phyloP scores from a whole-genome alignment of 2,888 invertebrate species.

The Lepidonotus clava region DNA sequence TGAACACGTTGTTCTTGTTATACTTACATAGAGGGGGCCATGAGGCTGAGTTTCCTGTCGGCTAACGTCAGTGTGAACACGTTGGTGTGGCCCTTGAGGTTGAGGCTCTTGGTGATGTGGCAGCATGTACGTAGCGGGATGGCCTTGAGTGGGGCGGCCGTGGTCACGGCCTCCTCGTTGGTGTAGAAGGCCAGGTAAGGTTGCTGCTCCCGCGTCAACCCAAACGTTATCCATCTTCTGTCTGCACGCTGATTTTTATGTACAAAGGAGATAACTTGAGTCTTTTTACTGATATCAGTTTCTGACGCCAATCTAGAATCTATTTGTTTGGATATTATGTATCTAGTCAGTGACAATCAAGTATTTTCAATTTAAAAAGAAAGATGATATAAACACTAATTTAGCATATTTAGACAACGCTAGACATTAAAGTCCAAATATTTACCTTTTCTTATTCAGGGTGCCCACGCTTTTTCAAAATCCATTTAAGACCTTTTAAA shows the following conservation, averaged over 20 bases:
- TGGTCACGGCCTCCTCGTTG: conserved; percentile 70
- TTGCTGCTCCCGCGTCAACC: conserved; percentile 64
- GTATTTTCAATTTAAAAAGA: too few species aligned
- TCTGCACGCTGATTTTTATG: conserved; percentile 74
- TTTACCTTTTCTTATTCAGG: too few species aligned
- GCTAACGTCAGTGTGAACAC: conserved; percentile 72
- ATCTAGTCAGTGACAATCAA: too few species aligned
- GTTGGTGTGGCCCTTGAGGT: conserved; percentile 58
- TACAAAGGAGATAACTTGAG: too few species aligned
- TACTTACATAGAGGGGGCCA: conserved; percentile 70
- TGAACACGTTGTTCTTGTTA: background rate
- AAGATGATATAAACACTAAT: too few species aligned
- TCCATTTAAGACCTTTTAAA: too few species aligned
- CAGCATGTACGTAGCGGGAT: conserved; percentile 68
- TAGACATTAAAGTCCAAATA: too few species aligned
- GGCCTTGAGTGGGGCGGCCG: conserved; percentile 67
- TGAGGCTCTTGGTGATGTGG: conserved; percentile 67
- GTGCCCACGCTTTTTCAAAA: too few species aligned
- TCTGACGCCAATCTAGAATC: too few species aligned
- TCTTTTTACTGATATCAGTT: too few species aligned
- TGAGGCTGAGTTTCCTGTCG: conserved; percentile 69
- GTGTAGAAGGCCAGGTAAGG: conserved; percentile 75
- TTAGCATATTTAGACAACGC: too few species aligned
- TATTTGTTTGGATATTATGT: too few species aligned
- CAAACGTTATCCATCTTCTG: conserved; percentile 74